Evolutionary conservation across 1,140 invertebrate species (phyloP).

Genomic region (Elymnias hypermnestra): DNA sequence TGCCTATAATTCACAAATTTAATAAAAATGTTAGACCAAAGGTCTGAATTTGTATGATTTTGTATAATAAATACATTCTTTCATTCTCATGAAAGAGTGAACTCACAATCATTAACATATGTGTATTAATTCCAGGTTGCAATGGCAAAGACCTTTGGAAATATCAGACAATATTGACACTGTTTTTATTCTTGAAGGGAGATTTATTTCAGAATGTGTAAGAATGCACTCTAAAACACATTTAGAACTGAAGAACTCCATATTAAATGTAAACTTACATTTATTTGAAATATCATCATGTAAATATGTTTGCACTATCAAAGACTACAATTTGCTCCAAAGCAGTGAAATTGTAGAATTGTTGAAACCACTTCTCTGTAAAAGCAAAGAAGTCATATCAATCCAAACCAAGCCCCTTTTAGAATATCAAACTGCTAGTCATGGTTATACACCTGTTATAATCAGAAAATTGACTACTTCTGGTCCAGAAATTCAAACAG

Average conservation of each 20-base stretch:
- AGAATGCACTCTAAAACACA: constrained; percentile 27
- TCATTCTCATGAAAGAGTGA: no score
- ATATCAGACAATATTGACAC: constrained; percentile 32
- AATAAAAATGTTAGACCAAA: no score
- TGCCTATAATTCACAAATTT: no score
- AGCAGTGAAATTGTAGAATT: constrained; percentile 52
- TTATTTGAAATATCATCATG: constrained; percentile 36
- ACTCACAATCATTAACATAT: no score
- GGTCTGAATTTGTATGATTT: no score
- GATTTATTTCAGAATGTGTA: constrained; percentile 41
- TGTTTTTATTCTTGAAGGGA: constrained; percentile 52
- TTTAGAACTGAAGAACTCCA: constrained; percentile 39
- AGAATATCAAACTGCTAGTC: constrained; percentile 44
- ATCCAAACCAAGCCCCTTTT: constrained; percentile 46
- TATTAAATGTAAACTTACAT: constrained; percentile 36
- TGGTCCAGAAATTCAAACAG: constrained; percentile 7
- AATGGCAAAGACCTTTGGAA: constrained; percentile 35
- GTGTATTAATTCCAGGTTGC: constrained; percentile 55
- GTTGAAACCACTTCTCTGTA: constrained; percentile 35
- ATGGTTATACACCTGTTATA: constrained; percentile 27
- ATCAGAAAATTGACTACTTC: constrained; percentile 42
- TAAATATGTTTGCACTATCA: constrained; percentile 46
- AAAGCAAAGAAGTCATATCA: constrained; percentile 38
- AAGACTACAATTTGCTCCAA: constrained; percentile 46
- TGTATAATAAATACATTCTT: background rate